Conservation (phyloP, 2,888 invertebrate species). For the Camptogramma bilineatum region DNA sequence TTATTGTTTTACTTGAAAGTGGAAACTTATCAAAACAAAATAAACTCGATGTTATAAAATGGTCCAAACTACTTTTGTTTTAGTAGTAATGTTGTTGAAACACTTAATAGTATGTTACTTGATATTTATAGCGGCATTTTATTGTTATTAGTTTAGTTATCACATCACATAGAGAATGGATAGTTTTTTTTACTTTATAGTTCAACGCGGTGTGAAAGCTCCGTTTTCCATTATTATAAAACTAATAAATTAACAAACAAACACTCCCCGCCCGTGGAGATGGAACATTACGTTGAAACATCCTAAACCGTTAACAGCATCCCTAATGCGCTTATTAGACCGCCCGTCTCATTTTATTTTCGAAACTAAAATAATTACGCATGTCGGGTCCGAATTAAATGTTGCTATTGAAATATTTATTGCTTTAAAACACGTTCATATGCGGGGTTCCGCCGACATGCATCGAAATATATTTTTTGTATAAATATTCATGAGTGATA, state of each 20-base stretch:
- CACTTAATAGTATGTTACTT: conserved; percentile 33
- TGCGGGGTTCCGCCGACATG: conserved; percentile 64
- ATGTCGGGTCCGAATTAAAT: conserved; percentile 63
- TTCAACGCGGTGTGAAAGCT: conserved; percentile 51
- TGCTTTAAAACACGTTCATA: conserved; percentile 65
- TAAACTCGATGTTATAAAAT: conserved; percentile 24
- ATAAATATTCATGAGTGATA: conserved; percentile 85
- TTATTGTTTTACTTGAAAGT: conserved; percentile 46
- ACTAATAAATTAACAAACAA: conserved; percentile 39
- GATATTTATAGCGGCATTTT: conserved; percentile 37
- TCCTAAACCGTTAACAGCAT: conserved; percentile 62
- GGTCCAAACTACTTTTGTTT: conserved; percentile 31
- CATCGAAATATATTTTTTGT: conserved; percentile 70
- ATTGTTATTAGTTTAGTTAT: conserved; percentile 38
- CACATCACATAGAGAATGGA: conserved; percentile 29
- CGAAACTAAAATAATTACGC: conserved; percentile 75
- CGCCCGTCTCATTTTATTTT: conserved; percentile 68
- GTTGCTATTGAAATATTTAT: conserved; percentile 75
- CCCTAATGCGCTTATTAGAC: conserved; percentile 72
- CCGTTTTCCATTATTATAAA: conserved; percentile 49
- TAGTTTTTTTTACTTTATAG: conserved; percentile 34
- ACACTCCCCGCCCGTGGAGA: conserved; percentile 64
- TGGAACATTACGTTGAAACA: conserved; percentile 55
- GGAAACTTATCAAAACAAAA: conserved; percentile 27
- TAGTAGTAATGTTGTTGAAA: conserved; percentile 31